Evolutionary conservation across 2,888 invertebrate genomes (phyloP).

Genomic region (Morpho helenor): DNA sequence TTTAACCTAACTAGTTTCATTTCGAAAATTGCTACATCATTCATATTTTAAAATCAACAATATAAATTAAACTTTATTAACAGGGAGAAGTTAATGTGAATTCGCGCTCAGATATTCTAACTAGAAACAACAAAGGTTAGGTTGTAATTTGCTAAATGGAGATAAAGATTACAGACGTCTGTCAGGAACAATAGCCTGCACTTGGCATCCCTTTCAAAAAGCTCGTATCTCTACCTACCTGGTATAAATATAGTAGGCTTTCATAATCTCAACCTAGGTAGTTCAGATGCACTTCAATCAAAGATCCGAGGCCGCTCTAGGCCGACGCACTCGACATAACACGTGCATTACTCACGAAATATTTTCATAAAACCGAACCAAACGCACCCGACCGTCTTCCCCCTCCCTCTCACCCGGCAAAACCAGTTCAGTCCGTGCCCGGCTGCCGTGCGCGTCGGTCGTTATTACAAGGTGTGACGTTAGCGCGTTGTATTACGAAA

Average conservation of each 20-base stretch:
- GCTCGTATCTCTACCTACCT: conserved; percentile 1
- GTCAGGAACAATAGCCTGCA: conserved; percentile 19
- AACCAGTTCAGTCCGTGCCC: conserved; percentile 77
- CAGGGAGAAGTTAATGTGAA: no score
- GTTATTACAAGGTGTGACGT: conserved; percentile 37
- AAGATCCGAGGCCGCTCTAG: conserved; percentile 70
- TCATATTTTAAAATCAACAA: no score
- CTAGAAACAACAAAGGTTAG: not conserved
- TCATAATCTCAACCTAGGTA: conserved; percentile 53
- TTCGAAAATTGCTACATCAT: no score
- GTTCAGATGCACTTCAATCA: conserved; percentile 63
- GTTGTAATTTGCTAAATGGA: conserved; percentile 24
- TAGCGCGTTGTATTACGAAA: conserved; percentile 67
- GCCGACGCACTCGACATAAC: conserved; percentile 76
- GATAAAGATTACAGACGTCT: conserved; percentile 47
- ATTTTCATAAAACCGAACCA: conserved; percentile 77
- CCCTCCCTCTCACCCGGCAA: conserved; percentile 43
- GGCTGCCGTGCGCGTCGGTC: conserved; percentile 72
- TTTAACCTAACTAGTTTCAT: no score
- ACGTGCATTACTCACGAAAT: conserved; percentile 80
- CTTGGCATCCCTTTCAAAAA: conserved; percentile 10
- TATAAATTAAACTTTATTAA: no score
- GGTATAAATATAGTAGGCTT: conserved; percentile 29
- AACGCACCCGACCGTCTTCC: conserved; percentile 66
- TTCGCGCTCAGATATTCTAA: no score